phyloP scores from a whole-genome alignment of 2,113 vertebrate species.

The Dolichallabes microphthalmus region DNA sequence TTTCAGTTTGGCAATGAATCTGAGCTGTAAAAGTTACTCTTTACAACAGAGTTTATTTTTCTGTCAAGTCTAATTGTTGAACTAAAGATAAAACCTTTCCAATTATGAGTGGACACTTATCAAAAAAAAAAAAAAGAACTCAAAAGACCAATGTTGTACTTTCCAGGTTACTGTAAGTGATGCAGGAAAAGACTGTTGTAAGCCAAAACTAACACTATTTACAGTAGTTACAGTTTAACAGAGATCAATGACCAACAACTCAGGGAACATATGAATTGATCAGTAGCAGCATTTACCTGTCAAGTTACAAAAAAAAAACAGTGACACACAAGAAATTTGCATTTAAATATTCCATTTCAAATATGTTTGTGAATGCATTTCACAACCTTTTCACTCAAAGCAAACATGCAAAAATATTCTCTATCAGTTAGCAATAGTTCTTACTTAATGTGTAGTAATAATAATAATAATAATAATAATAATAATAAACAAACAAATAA shows the following conservation, averaged over 20 bases:
- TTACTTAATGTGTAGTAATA: neutral
- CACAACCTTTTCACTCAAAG: too few species aligned
- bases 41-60: too few species aligned
- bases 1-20: too few species aligned
- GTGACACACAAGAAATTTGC: neutral
- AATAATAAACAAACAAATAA: too few species aligned
- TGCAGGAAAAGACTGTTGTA: neutral
- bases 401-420: too few species aligned
- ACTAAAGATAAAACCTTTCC: neutral
- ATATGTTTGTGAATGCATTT: neutral
- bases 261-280: neutral
- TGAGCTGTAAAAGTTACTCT: too few species aligned
- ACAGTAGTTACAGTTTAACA: conserved; percentile 12
- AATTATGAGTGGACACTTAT: neutral
- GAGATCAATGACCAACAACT: conserved; percentile 9
- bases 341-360: neutral
- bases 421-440: neutral
- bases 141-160: neutral
- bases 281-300: neutral
- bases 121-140: neutral
- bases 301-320: neutral
- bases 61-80: too few species aligned
- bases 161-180: neutral
- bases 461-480: too few species aligned
- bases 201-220: too few species aligned